Conservation (phyloP, 2,113 vertebrate genomes). For the Pycnonotus jocosus region DNA sequence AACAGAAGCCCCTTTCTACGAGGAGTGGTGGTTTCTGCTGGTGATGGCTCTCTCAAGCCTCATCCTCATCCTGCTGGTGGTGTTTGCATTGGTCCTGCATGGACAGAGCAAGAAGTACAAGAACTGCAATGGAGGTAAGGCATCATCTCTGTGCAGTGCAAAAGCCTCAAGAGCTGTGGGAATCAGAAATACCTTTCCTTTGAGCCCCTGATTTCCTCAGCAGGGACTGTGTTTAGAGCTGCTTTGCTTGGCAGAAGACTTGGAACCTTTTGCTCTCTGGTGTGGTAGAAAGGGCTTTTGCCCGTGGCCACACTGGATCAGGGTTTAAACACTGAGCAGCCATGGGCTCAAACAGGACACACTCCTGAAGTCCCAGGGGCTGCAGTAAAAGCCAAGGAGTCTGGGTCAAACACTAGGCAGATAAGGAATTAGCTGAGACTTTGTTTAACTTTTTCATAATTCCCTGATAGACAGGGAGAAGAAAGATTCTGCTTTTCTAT, state of each 20-base stretch:
- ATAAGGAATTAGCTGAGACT: neutral
- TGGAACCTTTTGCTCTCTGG: neutral
- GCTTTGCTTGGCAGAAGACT: neutral
- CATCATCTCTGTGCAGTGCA: accelerated
- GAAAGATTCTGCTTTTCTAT: neutral
- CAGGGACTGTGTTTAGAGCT: neutral
- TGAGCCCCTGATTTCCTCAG: neutral
- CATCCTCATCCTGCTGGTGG: constrained; percentile 85
- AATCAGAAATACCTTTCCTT: neutral
- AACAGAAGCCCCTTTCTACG: constrained; percentile 86
- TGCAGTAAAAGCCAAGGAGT: neutral
- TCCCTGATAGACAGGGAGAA: neutral
- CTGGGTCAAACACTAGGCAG: neutral
- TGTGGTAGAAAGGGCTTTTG: neutral
- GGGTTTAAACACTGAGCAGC: neutral
- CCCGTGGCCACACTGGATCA: neutral
- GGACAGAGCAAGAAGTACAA: constrained; percentile 88
- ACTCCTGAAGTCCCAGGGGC: neutral
- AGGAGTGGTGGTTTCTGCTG: constrained; percentile 97
- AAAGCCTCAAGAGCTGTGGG: neutral
- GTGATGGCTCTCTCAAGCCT: constrained; percentile 90
- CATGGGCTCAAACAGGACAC: neutral
- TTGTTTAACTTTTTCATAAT: neutral
- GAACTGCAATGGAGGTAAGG: constrained; percentile 82
- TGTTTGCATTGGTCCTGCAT: constrained; percentile 85